Percentiles rank a stretch among this genome's conserved stretches.
Conservation (phyloP, 2,888 invertebrate species). For the Aspidapion aeneum region DNA sequence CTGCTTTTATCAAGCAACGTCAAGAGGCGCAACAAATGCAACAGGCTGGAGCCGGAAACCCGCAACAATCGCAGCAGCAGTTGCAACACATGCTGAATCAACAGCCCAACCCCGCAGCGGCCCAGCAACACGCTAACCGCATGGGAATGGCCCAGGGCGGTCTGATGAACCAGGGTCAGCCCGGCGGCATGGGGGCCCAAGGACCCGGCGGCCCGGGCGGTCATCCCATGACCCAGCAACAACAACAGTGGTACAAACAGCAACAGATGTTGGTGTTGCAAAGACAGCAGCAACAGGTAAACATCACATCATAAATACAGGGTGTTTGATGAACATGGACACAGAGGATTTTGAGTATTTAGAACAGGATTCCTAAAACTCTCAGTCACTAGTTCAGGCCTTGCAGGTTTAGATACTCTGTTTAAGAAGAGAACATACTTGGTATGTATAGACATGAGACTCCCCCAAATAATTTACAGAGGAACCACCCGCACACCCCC, state of each 20-base stretch:
- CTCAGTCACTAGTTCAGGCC: no score
- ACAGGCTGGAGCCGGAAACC: slow-evolving; percentile 37
- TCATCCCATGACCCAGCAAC: slow-evolving; percentile 40
- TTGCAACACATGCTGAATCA: slow-evolving; percentile 52
- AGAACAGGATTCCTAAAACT: no score
- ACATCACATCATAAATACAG: no score
- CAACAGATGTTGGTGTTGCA: slow-evolving; percentile 47
- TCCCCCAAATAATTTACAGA: no score
- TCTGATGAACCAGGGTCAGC: slow-evolving; percentile 40
- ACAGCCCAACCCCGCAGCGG: slow-evolving; percentile 47
- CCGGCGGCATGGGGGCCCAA: slow-evolving; percentile 36
- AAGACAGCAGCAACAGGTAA: slow-evolving; percentile 41
- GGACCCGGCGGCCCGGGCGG: slow-evolving; percentile 34
- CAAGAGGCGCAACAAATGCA: slow-evolving; percentile 52
- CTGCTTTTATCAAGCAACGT: slow-evolving; percentile 88
- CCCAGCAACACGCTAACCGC: slow-evolving; percentile 48
- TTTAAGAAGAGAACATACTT: no score
- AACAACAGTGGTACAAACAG: slow-evolving; percentile 51
- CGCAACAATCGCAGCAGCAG: slow-evolving; percentile 51
- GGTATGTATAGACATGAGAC: no score
- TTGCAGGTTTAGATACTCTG: no score
- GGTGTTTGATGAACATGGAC: no score
- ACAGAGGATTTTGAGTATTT: no score
- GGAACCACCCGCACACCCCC: no score
- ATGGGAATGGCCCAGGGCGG: slow-evolving; percentile 52